phyloP scores from a whole-genome alignment of 2,113 vertebrate species.

The Prietella phreatophila region DNA sequence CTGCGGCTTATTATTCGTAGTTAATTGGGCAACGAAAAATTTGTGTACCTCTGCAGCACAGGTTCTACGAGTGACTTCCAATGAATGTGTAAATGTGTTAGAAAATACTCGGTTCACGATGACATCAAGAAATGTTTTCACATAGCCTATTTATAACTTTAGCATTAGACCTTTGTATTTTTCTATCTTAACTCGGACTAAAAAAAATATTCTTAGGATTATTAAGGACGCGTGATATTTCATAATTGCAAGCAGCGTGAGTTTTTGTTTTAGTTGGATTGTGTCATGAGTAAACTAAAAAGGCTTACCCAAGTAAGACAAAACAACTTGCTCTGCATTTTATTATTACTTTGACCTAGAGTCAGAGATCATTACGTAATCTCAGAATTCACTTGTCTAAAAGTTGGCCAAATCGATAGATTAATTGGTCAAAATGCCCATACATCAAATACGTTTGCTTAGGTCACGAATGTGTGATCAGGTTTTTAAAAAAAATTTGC shows the following conservation, averaged over 20 bases:
- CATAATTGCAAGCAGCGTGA: not conserved
- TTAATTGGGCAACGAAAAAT: not conserved
- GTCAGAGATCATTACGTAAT: not conserved
- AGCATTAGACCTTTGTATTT: not conserved
- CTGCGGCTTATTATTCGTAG: slow-evolving; percentile 2
- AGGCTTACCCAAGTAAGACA: not conserved
- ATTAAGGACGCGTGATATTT: not conserved
- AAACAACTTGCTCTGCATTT: not conserved
- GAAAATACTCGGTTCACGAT: not conserved
- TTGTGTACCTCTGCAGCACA: not conserved
- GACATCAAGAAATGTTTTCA: not conserved
- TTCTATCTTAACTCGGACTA: not conserved
- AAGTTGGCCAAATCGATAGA: not conserved
- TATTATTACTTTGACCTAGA: not conserved
- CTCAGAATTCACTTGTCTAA: not conserved
- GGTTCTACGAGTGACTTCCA: not conserved
- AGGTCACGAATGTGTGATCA: not conserved
- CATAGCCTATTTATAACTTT: not conserved
- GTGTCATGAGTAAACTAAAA: not conserved
- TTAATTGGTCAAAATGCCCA: not conserved
- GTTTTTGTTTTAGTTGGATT: not conserved
- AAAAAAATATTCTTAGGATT: not conserved
- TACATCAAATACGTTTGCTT: not conserved
- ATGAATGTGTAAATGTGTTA: not conserved
- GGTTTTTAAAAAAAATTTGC: not conserved